Conservation (phyloP, 2,888 invertebrate genomes). For the Agapostemon virescens region DNA sequence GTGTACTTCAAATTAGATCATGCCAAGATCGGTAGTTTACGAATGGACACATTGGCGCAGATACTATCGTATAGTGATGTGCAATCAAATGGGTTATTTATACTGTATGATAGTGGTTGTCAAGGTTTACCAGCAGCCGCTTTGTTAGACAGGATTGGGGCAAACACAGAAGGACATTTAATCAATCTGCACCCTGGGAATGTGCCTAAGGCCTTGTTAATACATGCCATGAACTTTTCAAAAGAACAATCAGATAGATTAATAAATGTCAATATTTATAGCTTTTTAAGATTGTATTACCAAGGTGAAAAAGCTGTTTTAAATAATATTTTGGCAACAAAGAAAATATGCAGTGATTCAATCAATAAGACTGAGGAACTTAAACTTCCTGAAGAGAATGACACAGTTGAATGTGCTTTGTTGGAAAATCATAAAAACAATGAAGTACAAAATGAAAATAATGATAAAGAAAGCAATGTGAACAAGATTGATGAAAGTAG, state of each 20-base stretch:
- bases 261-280: constrained; percentile 89
- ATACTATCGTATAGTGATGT: constrained; percentile 91
- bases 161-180: constrained; percentile 84
- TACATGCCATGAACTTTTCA: constrained; percentile 90
- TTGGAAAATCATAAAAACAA: neutral
- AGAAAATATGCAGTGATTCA: neutral
- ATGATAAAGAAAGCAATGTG: constrained; percentile 18
- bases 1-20: constrained; percentile 92
- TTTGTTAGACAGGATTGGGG: constrained; percentile 89
- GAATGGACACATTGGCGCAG: constrained; percentile 94
- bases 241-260: constrained; percentile 87
- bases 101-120: constrained; percentile 94
- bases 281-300: constrained; percentile 86
- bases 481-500: neutral
- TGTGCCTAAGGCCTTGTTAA: constrained; percentile 88
- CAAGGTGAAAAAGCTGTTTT: constrained; percentile 81
- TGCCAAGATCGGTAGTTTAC: constrained; percentile 87
- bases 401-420: neutral
- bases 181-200: constrained; percentile 91
- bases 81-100: constrained; percentile 87
- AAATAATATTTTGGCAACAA: constrained; percentile 40
- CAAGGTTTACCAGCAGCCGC: constrained; percentile 92
- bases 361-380: constrained; percentile 13
- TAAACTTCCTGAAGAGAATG: neutral
- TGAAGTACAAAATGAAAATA: neutral